Evolutionary conservation across 2,113 vertebrate species (phyloP).

Genomic region (Epinephelus lanceolatus): DNA sequence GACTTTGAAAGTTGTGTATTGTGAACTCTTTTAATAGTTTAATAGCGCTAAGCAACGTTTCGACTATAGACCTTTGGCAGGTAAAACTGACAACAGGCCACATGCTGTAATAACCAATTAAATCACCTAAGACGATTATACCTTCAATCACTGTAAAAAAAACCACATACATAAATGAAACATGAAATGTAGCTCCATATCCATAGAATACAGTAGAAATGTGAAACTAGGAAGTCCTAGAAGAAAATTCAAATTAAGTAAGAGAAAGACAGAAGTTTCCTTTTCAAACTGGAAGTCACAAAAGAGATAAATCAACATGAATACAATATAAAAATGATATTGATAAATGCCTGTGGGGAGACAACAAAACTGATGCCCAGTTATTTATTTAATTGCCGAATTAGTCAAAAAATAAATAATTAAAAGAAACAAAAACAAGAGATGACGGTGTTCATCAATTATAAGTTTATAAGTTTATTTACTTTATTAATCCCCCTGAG

Average conservation of each 20-base stretch:
- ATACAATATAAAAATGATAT: neutral
- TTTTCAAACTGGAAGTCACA: neutral
- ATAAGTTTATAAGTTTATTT: no score
- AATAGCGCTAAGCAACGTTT: neutral
- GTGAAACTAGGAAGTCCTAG: neutral
- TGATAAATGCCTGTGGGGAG: neutral
- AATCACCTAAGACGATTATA: neutral
- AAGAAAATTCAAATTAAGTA: neutral
- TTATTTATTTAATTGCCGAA: no score
- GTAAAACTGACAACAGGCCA: neutral
- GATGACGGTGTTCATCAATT: neutral
- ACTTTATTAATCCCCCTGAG: no score
- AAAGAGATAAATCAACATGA: neutral
- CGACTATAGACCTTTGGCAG: neutral
- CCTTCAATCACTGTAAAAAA: neutral
- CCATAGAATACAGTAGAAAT: neutral
- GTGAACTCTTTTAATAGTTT: no score
- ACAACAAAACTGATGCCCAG: neutral
- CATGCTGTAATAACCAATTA: neutral
- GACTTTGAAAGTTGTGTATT: no score
- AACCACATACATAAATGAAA: neutral
- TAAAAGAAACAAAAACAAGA: no score
- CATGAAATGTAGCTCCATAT: no score
- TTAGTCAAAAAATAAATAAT: no score
- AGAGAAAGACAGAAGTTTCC: neutral